Evolutionary conservation across 1,140 invertebrate species (phyloP).

Genomic region (Araneus ventricosus): DNA sequence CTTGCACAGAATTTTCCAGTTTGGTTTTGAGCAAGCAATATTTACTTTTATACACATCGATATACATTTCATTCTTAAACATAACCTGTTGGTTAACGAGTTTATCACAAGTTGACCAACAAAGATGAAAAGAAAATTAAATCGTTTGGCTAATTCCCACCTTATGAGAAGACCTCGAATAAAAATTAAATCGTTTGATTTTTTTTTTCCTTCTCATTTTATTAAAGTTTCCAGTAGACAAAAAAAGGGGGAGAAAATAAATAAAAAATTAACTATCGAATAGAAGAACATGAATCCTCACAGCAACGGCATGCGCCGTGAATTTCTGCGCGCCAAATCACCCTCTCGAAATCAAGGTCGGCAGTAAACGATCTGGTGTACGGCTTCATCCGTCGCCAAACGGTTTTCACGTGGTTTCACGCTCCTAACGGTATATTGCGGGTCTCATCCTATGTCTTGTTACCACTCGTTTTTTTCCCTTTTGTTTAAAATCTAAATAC

Average conservation of each 20-base stretch:
- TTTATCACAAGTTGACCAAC: too few relatives aligned
- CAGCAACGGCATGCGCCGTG: constrained; percentile 41
- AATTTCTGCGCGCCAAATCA: constrained; percentile 25
- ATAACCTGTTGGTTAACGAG: too few relatives aligned
- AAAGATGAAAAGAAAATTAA: too few relatives aligned
- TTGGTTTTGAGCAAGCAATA: too few relatives aligned
- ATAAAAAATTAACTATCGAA: background rate
- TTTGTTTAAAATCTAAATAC: constrained; percentile 27
- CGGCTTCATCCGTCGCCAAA: constrained; percentile 54
- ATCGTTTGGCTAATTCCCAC: too few relatives aligned
- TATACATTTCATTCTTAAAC: too few relatives aligned
- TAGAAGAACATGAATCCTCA: background rate
- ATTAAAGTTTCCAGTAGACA: too few relatives aligned
- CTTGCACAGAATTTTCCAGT: too few relatives aligned
- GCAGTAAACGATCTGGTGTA: constrained; percentile 25
- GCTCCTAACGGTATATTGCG: constrained; percentile 1
- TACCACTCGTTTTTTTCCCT: background rate
- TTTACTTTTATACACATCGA: too few relatives aligned
- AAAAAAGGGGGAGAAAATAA: background rate
- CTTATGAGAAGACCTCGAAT: too few relatives aligned
- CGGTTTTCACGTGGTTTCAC: constrained; percentile 53
- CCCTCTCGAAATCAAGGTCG: constrained; percentile 57
- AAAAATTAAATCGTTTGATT: background rate
- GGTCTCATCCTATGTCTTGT: background rate
- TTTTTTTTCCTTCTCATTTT: background rate